Percentiles rank a stretch among this genome's conserved stretches.
These are phyloP conservation scores for Dendrocopos noguchii DNA, from an alignment of 2,113 vertebrate genomes.

Conservation along the genomic window DNA sequence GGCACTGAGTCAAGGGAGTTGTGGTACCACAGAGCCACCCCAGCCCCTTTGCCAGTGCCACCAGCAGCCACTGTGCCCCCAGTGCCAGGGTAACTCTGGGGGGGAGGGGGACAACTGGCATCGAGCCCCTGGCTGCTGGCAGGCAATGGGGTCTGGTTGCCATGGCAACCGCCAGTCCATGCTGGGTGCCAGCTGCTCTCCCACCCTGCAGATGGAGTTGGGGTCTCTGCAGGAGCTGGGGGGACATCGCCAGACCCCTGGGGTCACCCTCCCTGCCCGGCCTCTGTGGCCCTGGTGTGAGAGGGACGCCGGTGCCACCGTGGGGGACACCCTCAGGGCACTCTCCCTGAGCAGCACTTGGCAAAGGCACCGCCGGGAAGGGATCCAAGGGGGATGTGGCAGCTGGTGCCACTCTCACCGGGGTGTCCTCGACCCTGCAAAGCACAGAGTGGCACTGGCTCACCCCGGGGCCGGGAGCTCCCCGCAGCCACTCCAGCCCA, in stretches of 20 bases:
- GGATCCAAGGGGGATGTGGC: neutral
- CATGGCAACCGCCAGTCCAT: slow-evolving; percentile 62
- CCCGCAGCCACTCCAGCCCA: rapidly evolving
- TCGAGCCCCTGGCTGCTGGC: neutral
- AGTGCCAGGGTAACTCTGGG: neutral
- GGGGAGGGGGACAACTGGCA: neutral
- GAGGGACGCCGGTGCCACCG: neutral
- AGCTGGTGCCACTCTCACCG: neutral
- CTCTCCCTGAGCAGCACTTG: neutral
- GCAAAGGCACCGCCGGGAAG: neutral
- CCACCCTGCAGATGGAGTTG: neutral
- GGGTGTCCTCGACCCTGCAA: neutral
- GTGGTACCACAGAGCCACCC: neutral
- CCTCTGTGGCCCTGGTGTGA: rapidly evolving
- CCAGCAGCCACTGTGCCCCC: neutral
- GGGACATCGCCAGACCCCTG: neutral
- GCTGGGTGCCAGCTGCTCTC: slow-evolving; percentile 31
- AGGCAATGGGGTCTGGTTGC: slow-evolving; percentile 24
- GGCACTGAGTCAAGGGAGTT: neutral
- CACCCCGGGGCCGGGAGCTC: neutral
- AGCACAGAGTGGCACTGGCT: rapidly evolving
- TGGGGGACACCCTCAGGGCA: rapidly evolving
- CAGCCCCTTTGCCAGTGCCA: neutral
- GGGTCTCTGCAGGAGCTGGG: neutral
- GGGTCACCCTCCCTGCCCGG: neutral